These are phyloP conservation scores for Ptychochromis oligacanthus DNA, from an alignment of 2,113 vertebrate species.

Conservation along the genomic window DNA sequence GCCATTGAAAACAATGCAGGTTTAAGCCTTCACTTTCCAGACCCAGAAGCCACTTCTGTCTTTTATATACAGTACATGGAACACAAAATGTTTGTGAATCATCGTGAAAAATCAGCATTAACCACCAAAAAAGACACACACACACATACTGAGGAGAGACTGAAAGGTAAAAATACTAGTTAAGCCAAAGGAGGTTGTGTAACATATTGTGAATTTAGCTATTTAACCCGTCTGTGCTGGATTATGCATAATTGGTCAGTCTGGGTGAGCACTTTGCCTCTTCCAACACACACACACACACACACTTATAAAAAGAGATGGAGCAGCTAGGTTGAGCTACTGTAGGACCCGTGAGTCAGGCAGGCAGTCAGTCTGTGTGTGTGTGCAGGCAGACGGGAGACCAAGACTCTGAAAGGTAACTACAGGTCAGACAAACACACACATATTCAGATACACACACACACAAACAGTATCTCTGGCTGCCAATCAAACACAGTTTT, in stretches of 20 bases:
- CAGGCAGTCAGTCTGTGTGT: not conserved
- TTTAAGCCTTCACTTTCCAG: not conserved
- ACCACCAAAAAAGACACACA: not conserved
- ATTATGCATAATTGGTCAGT: slow-evolving; percentile 67
- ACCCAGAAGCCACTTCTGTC: not conserved
- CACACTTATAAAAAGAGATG: slow-evolving; percentile 7
- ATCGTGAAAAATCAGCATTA: not conserved
- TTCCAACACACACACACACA: slow-evolving; percentile 17
- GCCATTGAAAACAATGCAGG: not conserved
- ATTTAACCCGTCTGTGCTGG: slow-evolving; percentile 53
- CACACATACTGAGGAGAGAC: not conserved
- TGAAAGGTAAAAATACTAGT: not conserved
- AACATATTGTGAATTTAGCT: slow-evolving; percentile 35
- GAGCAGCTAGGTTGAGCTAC: slow-evolving; percentile 50
- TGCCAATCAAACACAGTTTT: slow-evolving; percentile 56
- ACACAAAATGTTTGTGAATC: not conserved
- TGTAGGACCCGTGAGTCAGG: slow-evolving; percentile 43
- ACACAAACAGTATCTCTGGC: slow-evolving; percentile 37
- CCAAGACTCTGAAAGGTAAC: slow-evolving; percentile 56
- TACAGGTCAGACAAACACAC: slow-evolving; percentile 61
- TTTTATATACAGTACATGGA: not conserved
- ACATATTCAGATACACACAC: slow-evolving; percentile 16
- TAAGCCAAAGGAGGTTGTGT: slow-evolving; percentile 32
- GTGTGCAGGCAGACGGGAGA: not conserved
- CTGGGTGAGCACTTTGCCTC: slow-evolving; percentile 37